Conservation (phyloP, 2,797 vertebrate species). For the Capromys pilorides region DNA sequence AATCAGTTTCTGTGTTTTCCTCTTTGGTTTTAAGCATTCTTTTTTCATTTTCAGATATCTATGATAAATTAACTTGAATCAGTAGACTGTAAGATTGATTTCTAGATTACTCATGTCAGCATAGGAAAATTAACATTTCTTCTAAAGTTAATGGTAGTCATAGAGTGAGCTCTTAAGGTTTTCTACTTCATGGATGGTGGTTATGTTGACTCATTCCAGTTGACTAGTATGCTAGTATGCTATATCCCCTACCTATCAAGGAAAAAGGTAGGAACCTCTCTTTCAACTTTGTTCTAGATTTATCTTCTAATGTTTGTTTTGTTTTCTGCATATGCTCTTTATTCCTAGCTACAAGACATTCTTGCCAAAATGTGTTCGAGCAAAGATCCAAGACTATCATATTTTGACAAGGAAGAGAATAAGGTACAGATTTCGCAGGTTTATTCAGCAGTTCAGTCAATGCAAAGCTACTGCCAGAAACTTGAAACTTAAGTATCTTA, state of each 20-base stretch:
- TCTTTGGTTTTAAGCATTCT: slow-evolving; percentile 46
- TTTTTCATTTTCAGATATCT: slow-evolving; percentile 38
- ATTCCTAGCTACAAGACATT: slow-evolving; percentile 95
- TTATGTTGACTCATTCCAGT: neutral
- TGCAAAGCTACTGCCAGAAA: slow-evolving; percentile 94
- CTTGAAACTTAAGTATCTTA: slow-evolving; percentile 97
- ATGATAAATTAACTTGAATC: neutral
- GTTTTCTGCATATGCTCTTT: slow-evolving; percentile 64
- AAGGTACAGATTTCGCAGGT: slow-evolving; percentile 94
- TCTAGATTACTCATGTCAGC: neutral
- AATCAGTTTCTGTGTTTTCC: neutral
- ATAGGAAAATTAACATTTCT: slow-evolving; percentile 19
- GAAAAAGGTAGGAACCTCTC: neutral
- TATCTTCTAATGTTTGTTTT: slow-evolving; percentile 33
- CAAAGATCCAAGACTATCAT: slow-evolving; percentile 95
- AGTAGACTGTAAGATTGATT: neutral
- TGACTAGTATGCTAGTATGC: neutral
- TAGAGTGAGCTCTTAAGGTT: neutral
- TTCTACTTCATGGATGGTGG: neutral
- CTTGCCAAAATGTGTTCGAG: slow-evolving; percentile 92
- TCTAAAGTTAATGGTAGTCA: slow-evolving; percentile 33
- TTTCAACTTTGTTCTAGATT: slow-evolving; percentile 59
- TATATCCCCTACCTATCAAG: neutral
- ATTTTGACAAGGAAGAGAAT: slow-evolving; percentile 96
- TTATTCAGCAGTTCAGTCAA: slow-evolving; percentile 95